Evolutionary conservation across 1,140 invertebrate species (phyloP), one percentile per base, ranked within the genome.

Genomic region (Sycobia sp.): DNA sequence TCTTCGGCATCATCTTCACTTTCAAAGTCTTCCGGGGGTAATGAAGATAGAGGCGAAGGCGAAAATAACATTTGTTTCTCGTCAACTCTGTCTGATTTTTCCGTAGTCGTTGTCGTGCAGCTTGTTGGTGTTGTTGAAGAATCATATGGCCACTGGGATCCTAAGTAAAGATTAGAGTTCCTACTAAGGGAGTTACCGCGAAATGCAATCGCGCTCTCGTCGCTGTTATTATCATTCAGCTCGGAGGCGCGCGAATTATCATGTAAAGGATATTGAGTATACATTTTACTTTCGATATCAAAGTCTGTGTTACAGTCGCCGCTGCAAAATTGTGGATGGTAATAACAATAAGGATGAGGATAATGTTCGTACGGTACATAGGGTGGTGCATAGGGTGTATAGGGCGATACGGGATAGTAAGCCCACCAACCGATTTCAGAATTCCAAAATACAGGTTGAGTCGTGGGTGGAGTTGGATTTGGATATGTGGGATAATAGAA

Each of bases 361-460:
- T 50, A 29, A 34, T 25, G 13, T 22, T 25, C n/a, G n/a, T n/a
- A n/a, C n/a, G n/a, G n/a, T n/a, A n/a, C n/a, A n/a, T n/a, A n/a
- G n/a, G n/a, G 16, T 8, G 32, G 16, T 36, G 46, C 16, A n/a
- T 22, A 22, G 18, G 23, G 39, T 50, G 22, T 18, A 50, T 69
- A 73, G 0, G 68, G 66, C 10, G 64, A 63, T 5, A 75, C 27
- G 2, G 74, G 72, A 50, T 72, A 75, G 38, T 73, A 78, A 49
- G 63, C 60, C 78, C 74, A 77, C 62, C 74, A 74, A 65, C 55
- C 62, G 5, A 51, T 66, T 27, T 76, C 72, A 18, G 71, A 70
- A 58, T 72, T 67, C 67, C 67, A 73, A 44, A 20, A 66, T 16
- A 54, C 22, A 1, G 43, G 32, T 11, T 39, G 36, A 29, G 53